phyloP scores from a whole-genome alignment of 2,888 invertebrate genomes.

The Resseliella maxima region DNA sequence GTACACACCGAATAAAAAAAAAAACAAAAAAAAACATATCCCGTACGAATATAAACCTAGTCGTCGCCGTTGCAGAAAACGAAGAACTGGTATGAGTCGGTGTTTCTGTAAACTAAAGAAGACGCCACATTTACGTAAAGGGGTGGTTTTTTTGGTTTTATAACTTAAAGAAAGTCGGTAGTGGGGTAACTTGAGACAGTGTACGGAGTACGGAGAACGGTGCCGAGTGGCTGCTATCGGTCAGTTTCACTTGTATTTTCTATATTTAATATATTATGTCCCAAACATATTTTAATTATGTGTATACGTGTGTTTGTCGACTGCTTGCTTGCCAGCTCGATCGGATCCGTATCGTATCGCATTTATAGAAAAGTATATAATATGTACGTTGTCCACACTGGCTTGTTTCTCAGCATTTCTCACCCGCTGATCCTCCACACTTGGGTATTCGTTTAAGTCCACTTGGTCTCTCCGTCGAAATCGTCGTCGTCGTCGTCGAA shows the following conservation, averaged over 20 bases:
- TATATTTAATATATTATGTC: slow-evolving; percentile 56
- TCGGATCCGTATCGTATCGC: slow-evolving; percentile 34
- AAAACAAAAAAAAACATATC: slow-evolving; percentile 18
- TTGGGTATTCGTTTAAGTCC: slow-evolving; percentile 35
- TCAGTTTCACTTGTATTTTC: slow-evolving; percentile 59
- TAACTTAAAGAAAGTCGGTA: slow-evolving; percentile 57
- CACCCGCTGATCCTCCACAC: slow-evolving; percentile 29
- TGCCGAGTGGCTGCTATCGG: slow-evolving; percentile 57
- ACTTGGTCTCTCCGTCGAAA: not conserved
- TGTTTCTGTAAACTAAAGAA: slow-evolving; percentile 57
- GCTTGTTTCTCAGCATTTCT: slow-evolving; percentile 19
- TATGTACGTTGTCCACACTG: slow-evolving; percentile 39
- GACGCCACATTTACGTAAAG: slow-evolving; percentile 58
- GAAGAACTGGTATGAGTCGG: slow-evolving; percentile 57
- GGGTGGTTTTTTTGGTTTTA: slow-evolving; percentile 57
- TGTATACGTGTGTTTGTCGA: slow-evolving; percentile 54
- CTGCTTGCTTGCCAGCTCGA: slow-evolving; percentile 38
- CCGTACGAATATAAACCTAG: slow-evolving; percentile 28
- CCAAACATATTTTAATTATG: slow-evolving; percentile 57
- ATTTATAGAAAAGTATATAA: slow-evolving; percentile 42
- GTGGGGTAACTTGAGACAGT: slow-evolving; percentile 60
- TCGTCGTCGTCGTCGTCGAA: not conserved
- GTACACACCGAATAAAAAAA: slow-evolving; percentile 39
- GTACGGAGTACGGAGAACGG: slow-evolving; percentile 53
- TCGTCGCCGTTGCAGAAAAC: slow-evolving; percentile 49